Evolutionary conservation across 1,140 invertebrate species (phyloP).

Genomic region (Drosophila virilis): DNA sequence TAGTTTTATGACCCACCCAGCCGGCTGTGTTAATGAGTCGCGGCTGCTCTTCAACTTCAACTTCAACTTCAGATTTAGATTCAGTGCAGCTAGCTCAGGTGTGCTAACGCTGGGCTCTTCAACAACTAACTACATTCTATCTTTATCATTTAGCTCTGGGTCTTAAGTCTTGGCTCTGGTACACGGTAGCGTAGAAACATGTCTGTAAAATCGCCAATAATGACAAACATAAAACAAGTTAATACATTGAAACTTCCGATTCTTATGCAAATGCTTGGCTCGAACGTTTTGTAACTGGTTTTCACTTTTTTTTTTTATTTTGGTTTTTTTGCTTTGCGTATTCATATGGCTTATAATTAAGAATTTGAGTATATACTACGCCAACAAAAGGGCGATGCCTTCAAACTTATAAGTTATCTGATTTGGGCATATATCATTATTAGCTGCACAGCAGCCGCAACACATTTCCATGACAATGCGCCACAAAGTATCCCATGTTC

Average conservation of each 20-base stretch:
- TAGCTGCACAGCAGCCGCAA: slow-evolving; percentile 45
- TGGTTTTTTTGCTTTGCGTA: slow-evolving; percentile 8
- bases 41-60: slow-evolving; percentile 42
- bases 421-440: slow-evolving; percentile 74
- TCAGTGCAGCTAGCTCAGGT: not conserved
- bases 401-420: slow-evolving; percentile 53
- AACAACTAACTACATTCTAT: slow-evolving; percentile 14
- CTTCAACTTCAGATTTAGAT: not conserved
- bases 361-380: slow-evolving; percentile 40
- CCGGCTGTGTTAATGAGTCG: slow-evolving; percentile 64
- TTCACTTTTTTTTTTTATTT: slow-evolving; percentile 12
- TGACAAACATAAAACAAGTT: slow-evolving; percentile 83
- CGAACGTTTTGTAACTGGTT: slow-evolving; percentile 72
- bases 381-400: slow-evolving; percentile 50
- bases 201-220: slow-evolving; percentile 81
- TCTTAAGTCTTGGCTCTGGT: slow-evolving; percentile 20
- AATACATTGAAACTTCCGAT: slow-evolving; percentile 71
- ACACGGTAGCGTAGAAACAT: slow-evolving; percentile 67
- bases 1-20: slow-evolving; percentile 63
- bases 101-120: slow-evolving; percentile 4
- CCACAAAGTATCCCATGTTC: slow-evolving; percentile 57
- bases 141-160: slow-evolving; percentile 35
- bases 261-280: slow-evolving; percentile 70
- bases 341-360: slow-evolving; percentile 71
- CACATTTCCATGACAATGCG: slow-evolving; percentile 67